Percentiles rank a stretch among this genome's conserved stretches.
These are phyloP conservation scores for Papilio dardanus DNA, from an alignment of 1,140 invertebrate genomes.

Conservation along the genomic window DNA sequence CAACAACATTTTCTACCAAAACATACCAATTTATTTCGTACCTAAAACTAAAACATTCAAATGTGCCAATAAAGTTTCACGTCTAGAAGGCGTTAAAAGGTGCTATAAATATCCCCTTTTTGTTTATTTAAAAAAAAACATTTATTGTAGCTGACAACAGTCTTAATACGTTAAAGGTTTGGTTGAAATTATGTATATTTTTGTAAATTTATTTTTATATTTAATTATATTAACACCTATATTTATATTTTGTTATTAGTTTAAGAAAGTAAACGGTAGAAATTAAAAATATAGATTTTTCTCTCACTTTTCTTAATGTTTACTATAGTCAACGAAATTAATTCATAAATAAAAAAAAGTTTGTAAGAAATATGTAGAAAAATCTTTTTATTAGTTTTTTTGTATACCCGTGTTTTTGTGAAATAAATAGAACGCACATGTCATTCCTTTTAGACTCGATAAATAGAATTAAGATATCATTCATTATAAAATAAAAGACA, in stretches of 20 bases:
- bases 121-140: constrained; percentile 14
- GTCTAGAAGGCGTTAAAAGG: not conserved
- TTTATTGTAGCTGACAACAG: not conserved
- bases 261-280: not conserved
- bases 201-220: not conserved
- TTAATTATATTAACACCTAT: not conserved
- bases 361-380: not conserved
- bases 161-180: not conserved
- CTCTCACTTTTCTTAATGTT: not conserved
- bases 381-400: not conserved
- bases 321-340: not conserved
- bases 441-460: not conserved
- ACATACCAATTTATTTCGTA: not conserved
- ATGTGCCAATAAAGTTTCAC: not conserved
- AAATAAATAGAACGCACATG: not conserved
- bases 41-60: not conserved
- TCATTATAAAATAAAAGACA: not conserved
- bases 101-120: constrained; percentile 20
- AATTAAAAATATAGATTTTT: not conserved
- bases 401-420: not conserved
- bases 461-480: not conserved
- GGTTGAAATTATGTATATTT: not conserved
- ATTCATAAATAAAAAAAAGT: not conserved
- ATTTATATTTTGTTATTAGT: not conserved
- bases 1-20: not conserved